Evolutionary conservation across 2,113 vertebrate species (phyloP).

Genomic region (Crotalus horridus): DNA sequence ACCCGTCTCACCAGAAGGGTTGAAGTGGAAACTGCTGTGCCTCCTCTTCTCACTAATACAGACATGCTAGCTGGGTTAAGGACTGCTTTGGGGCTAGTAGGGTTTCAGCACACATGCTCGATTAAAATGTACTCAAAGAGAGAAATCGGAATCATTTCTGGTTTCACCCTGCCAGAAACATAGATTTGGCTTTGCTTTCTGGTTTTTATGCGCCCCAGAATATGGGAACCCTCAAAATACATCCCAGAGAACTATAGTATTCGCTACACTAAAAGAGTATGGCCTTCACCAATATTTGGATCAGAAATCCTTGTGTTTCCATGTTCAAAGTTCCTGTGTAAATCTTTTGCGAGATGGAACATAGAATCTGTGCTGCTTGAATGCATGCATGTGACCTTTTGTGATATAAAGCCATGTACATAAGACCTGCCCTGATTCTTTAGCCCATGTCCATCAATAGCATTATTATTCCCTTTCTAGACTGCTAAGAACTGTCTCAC

Average conservation of each 20-base stretch:
- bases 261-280: neutral
- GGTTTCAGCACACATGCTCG: neutral
- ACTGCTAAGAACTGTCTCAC: neutral
- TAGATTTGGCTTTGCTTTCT: neutral
- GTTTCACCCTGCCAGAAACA: neutral
- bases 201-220: neutral
- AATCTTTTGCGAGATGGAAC: neutral
- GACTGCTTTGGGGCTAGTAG: neutral
- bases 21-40: neutral
- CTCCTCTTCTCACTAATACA: neutral
- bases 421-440: neutral
- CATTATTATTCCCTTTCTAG: neutral
- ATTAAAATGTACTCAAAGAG: neutral
- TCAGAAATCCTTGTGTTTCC: neutral
- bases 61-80: neutral
- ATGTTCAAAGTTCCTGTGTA: neutral
- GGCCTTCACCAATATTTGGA: neutral
- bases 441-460: neutral
- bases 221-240: neutral
- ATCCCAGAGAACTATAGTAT: neutral
- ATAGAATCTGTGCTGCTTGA: neutral
- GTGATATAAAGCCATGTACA: neutral
- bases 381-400: neutral
- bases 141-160: neutral
- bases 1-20: conserved; percentile 5